Percentiles rank a stretch among this genome's conserved stretches.
These are phyloP conservation scores for Tringa solitaria DNA, from an alignment of 2,113 vertebrate genomes.

Conservation along the genomic window DNA sequence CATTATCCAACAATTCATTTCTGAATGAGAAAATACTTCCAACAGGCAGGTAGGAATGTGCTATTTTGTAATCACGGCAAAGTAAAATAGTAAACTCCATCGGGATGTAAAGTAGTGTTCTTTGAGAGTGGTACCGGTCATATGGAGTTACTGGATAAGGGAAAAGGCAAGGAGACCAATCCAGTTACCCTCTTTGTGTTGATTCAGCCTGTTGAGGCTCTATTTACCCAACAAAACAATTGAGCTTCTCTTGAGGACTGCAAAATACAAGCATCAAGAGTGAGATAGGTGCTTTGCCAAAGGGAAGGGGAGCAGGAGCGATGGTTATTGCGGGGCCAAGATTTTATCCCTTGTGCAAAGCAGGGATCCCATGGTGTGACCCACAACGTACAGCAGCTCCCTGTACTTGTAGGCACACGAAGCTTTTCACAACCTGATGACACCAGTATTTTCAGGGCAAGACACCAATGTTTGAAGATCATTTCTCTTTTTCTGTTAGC, in stretches of 20 bases:
- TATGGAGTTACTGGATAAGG: neutral
- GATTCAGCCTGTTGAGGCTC: neutral
- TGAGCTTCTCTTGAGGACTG: neutral
- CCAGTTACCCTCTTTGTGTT: neutral
- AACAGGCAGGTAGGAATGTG: neutral
- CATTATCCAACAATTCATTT: neutral
- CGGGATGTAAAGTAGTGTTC: neutral
- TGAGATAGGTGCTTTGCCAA: neutral
- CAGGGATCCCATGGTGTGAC: neutral
- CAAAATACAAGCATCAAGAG: neutral
- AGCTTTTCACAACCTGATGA: neutral
- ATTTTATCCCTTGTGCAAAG: neutral
- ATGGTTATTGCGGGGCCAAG: neutral
- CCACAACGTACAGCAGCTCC: fast-evolving
- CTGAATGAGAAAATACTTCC: conserved; percentile 10
- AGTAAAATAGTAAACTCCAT: neutral
- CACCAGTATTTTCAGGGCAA: neutral
- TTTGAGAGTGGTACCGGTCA: neutral
- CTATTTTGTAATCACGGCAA: neutral
- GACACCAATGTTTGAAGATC: neutral
- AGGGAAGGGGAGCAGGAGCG: neutral
- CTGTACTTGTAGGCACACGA: neutral
- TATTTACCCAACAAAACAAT: neutral
- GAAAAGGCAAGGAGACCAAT: neutral
- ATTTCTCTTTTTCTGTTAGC: neutral